Base-by-base conservation (phyloP, 2,113 vertebrate species). In the Siniperca knerii region DNA sequence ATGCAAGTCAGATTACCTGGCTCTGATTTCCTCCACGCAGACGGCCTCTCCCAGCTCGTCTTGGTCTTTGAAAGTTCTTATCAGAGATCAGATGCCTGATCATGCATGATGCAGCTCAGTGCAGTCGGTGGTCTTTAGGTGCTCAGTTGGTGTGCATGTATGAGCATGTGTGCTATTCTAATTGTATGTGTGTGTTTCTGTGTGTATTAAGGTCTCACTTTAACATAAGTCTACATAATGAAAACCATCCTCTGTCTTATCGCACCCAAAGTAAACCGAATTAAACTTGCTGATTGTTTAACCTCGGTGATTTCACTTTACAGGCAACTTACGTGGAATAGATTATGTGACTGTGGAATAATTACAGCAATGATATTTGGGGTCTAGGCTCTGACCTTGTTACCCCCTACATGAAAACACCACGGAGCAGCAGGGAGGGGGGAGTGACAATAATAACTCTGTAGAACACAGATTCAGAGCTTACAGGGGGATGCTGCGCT, bases 1-100 rank as follows among this genome's bases (percentile, higher is more conserved):
- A 42, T 71, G 64, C 65, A 61, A 70, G 75, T 71, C 64, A 74
- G 65, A 86, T 88, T 85, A 78, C 65, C 29, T 54, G 66, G 20
- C 89, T 92, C 84, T 90, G 87, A 90, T 86, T 90, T 77, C 72
- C 65, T 46, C 16, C 35, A 23, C 18, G 4, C 58, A 67, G 42
- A 69, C 16, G 8, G 35, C 69, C 60, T 79, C 70, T 71, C 58
- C 50, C 35, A 12, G 50, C 70, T 68, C 66, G 9, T 82, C 70
- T 77, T 44, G 21, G 25, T 72, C 50, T 80, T 81, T 79, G 48
- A 60, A 75, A 54, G 42, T 16, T 58, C 29, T 79, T 74, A 79
- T 85, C 82, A 76, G 83, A 82, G 83, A 90, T 87, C 84, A 75
- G 81, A 77, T 40, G 69, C 79, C 44, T 62, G 29, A 70, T 67